Percentiles rank a stretch among this genome's conserved stretches.
Evolutionary conservation across 2,888 invertebrate species (phyloP).

Genomic region (Protodeltote pygarga): DNA sequence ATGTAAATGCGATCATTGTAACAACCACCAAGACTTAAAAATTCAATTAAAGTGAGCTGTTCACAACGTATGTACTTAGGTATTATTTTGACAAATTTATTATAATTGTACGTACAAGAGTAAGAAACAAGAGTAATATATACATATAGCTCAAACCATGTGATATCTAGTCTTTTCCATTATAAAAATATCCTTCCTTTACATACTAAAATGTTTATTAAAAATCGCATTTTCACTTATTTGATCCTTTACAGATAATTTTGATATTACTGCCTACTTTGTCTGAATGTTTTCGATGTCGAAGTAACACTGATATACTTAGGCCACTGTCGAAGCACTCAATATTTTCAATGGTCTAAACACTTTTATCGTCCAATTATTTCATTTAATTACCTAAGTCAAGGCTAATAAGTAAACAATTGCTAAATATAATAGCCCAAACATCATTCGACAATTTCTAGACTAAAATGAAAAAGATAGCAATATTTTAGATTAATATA

Average conservation of each 20-base stretch:
- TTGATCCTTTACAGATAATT: conserved; percentile 45
- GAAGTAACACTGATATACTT: conserved; percentile 8
- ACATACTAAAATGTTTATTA: conserved; percentile 49
- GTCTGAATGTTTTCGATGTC: conserved; percentile 25
- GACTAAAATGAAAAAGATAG: conserved; percentile 86
- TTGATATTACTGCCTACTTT: conserved; percentile 34
- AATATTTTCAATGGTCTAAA: conserved; percentile 36
- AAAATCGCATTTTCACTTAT: conserved; percentile 47
- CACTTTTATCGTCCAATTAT: conserved; percentile 42
- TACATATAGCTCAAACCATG: conserved; percentile 82
- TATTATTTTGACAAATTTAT: conserved; percentile 61
- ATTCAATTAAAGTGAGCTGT: conserved; percentile 58
- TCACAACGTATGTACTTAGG: conserved; percentile 55
- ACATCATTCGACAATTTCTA: conserved; percentile 81
- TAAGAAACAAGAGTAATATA: conserved; percentile 70
- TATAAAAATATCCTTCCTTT: conserved; percentile 67
- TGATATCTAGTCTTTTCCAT: conserved; percentile 85
- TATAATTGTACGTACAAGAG: conserved; percentile 62
- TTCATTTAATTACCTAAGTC: conserved; percentile 44
- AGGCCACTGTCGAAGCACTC: conserved; percentile 36
- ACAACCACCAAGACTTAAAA: conserved; percentile 55
- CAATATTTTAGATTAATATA: conserved; percentile 86
- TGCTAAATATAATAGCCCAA: conserved; percentile 61
- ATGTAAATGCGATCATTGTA: conserved; percentile 49
- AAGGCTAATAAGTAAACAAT: conserved; percentile 39